A percentile compares a stretch with the other conserved stretches of the same genome.
These are phyloP conservation scores for Trachythela sp. DNA, from an alignment of 64 coral and sea anemone species.

Conservation along the genomic window DNA sequence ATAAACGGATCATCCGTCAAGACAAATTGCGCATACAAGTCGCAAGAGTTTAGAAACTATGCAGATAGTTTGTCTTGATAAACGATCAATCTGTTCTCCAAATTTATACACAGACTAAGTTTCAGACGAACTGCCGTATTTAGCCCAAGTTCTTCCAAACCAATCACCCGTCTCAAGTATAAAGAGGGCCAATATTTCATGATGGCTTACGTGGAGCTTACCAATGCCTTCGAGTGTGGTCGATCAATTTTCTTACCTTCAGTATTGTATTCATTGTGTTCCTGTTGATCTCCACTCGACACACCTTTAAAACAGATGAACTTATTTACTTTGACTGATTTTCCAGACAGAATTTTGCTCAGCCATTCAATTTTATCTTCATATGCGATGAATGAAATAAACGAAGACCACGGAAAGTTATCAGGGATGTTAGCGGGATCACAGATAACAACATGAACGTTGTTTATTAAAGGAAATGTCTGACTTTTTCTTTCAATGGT, in stretches of 20 bases:
- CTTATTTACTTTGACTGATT: background rate
- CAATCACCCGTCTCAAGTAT: too few species aligned
- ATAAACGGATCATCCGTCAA: too few species aligned
- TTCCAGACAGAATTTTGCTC: background rate
- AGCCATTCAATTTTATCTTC: slow-evolving; percentile 1
- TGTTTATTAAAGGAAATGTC: background rate
- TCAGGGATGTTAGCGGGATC: background rate
- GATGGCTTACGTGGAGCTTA: too few species aligned
- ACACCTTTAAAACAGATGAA: background rate
- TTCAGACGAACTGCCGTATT: too few species aligned
- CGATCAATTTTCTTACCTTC: background rate
- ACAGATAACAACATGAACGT: background rate
- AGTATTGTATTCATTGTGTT: background rate
- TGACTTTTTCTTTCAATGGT: background rate
- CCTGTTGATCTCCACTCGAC: background rate
- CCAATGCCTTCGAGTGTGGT: too few species aligned
- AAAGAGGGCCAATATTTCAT: too few species aligned
- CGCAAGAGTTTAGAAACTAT: too few species aligned
- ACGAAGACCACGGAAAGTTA: background rate
- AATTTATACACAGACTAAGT: too few species aligned
- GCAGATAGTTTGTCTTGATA: too few species aligned
- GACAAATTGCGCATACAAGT: too few species aligned
- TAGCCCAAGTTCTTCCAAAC: too few species aligned
- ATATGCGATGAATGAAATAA: background rate
- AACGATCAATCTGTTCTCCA: too few species aligned